Conservation (phyloP, 2,888 invertebrate species). For the Cryptocephalus primarius region DNA sequence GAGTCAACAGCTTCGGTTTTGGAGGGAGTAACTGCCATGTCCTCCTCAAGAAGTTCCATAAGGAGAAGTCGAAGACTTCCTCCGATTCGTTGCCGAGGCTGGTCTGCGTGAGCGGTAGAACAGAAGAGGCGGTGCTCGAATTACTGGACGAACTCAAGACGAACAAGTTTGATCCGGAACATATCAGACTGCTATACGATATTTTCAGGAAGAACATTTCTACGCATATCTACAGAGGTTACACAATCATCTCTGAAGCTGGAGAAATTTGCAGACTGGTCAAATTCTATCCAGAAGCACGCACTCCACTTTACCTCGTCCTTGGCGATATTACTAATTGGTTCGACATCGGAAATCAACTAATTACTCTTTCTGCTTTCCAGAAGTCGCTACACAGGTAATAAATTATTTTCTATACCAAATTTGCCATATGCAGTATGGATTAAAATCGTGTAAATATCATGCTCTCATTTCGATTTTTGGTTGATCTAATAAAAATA, state of each 20-base stretch:
- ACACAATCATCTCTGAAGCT: slow-evolving; percentile 40
- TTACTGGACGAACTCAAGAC: slow-evolving; percentile 54
- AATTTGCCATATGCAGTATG: too few relatives aligned
- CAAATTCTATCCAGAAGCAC: slow-evolving; percentile 1
- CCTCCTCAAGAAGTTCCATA: slow-evolving; percentile 49
- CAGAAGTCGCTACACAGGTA: slow-evolving; percentile 55
- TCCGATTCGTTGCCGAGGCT: slow-evolving; percentile 63
- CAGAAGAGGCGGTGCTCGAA: slow-evolving; percentile 58
- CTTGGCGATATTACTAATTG: slow-evolving; percentile 75
- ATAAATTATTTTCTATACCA: not conserved
- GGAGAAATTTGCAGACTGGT: slow-evolving; percentile 18
- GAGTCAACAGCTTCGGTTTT: slow-evolving; percentile 87
- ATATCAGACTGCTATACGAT: slow-evolving; percentile 24
- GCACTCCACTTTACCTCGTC: slow-evolving; percentile 39
- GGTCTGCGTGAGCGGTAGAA: slow-evolving; percentile 66
- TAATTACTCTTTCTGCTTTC: slow-evolving; percentile 66
- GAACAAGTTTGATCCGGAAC: slow-evolving; percentile 28
- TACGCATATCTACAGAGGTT: slow-evolving; percentile 69
- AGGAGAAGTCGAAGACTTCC: slow-evolving; percentile 47
- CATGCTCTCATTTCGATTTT: too few relatives aligned
- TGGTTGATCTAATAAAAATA: too few relatives aligned
- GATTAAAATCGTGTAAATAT: too few relatives aligned
- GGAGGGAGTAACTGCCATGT: slow-evolving; percentile 80
- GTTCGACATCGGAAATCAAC: slow-evolving; percentile 68
- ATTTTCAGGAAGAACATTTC: slow-evolving; percentile 34